phyloP scores from a whole-genome alignment of 2,888 invertebrate genomes.

The Ectobius pallidus region DNA sequence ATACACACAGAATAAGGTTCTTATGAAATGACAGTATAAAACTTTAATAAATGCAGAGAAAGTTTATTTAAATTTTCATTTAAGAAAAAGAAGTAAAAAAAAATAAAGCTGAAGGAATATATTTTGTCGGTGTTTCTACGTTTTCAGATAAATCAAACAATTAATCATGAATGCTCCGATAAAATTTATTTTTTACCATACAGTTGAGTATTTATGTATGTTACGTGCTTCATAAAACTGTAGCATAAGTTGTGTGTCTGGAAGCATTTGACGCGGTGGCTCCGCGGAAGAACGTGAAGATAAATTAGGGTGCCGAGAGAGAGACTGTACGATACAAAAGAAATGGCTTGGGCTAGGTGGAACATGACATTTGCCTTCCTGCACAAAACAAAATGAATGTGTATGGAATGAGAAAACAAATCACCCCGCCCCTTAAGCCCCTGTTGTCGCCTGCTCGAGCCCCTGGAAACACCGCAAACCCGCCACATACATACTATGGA shows the following conservation, averaged over 20 bases:
- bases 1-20: no score
- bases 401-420: constrained; percentile 15
- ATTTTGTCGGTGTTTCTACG: no score
- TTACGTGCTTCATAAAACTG: no score
- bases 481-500: not conserved
- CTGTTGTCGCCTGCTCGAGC: constrained; percentile 1
- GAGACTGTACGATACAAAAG: constrained; percentile 10
- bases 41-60: no score
- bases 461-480: constrained; percentile 9
- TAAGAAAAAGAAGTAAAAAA: no score
- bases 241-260: not conserved
- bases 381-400: constrained; percentile 20
- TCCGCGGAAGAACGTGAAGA: not conserved
- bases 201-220: no score
- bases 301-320: constrained; percentile 12
- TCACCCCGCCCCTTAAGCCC: not conserved
- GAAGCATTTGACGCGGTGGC: constrained; percentile 2
- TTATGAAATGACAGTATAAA: no score
- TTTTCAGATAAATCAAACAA: no score
- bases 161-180: no score
- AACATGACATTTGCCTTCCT: constrained; percentile 11
- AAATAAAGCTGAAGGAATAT: no score
- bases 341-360: constrained; percentile 10
- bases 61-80: no score
- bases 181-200: no score